Evolutionary conservation across 2,888 invertebrate species (phyloP).

Genomic region (Tipula lateralis): DNA sequence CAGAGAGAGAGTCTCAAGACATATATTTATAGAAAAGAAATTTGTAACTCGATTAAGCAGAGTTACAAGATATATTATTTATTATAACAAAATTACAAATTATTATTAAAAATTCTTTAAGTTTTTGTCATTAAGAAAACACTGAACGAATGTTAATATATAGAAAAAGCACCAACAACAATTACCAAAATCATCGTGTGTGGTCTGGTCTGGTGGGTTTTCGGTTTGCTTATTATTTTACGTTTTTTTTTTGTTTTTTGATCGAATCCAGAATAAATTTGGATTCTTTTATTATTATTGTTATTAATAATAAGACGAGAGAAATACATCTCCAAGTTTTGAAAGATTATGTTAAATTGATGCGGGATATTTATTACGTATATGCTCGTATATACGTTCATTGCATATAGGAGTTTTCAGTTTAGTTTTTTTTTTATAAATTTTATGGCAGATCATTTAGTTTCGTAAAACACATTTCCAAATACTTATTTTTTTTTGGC

Average conservation of each 20-base stretch:
- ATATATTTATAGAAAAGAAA: not conserved
- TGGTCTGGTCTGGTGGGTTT: conserved; percentile 20
- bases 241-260: not conserved
- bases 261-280: conserved; percentile 19
- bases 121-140: conserved; percentile 19
- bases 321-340: not conserved
- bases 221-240: not conserved
- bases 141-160: not conserved
- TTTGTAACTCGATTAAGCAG: not conserved
- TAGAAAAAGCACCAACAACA: not conserved
- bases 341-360: not conserved
- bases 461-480: not conserved
- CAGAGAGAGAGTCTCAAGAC: not conserved
- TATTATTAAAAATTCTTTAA: conserved; percentile 1
- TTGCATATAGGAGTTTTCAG: not conserved
- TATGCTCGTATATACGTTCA: not conserved
- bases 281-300: not conserved
- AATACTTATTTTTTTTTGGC: not conserved
- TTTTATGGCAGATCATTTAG: not conserved
- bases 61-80: not conserved
- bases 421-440: not conserved
- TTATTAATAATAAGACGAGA: not conserved
- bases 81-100: conserved; percentile 19
- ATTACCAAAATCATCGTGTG: not conserved
- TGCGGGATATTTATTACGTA: conserved; percentile 1